These are phyloP conservation scores for Sarcophaga carnaria DNA, from an alignment of 2,888 invertebrate species.

Conservation along the genomic window DNA sequence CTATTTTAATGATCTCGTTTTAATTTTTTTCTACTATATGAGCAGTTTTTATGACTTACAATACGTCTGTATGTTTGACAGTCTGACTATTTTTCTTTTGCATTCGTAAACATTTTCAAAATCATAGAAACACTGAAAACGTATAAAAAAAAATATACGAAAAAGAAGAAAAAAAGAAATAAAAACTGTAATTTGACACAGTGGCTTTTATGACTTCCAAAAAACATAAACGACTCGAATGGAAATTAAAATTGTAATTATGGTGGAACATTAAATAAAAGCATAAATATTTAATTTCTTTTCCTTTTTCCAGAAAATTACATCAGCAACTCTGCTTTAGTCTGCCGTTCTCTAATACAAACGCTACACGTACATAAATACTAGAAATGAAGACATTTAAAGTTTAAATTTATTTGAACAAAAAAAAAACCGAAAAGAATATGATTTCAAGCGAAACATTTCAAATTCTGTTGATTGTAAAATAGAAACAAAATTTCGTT, in stretches of 20 bases:
- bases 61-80: neutral
- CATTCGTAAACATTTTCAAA: constrained; percentile 19
- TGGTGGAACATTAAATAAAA: neutral
- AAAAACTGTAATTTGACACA: constrained; percentile 63
- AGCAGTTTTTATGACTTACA: neutral
- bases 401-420: neutral
- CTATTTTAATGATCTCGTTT: neutral
- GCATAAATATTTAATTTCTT: neutral
- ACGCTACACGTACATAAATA: neutral
- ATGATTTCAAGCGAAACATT: neutral
- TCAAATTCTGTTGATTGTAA: neutral
- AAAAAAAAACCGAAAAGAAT: neutral
- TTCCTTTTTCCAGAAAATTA: neutral
- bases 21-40: neutral
- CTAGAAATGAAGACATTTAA: neutral
- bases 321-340: neutral
- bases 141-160: neutral
- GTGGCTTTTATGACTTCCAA: constrained; percentile 61
- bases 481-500: neutral
- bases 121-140: neutral
- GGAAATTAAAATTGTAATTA: neutral
- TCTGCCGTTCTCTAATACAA: no score
- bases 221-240: neutral
- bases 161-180: neutral
- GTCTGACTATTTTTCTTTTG: constrained; percentile 18